phyloP scores from a whole-genome alignment of 2,797 vertebrate genomes.

The Gymnothorax javanicus region DNA sequence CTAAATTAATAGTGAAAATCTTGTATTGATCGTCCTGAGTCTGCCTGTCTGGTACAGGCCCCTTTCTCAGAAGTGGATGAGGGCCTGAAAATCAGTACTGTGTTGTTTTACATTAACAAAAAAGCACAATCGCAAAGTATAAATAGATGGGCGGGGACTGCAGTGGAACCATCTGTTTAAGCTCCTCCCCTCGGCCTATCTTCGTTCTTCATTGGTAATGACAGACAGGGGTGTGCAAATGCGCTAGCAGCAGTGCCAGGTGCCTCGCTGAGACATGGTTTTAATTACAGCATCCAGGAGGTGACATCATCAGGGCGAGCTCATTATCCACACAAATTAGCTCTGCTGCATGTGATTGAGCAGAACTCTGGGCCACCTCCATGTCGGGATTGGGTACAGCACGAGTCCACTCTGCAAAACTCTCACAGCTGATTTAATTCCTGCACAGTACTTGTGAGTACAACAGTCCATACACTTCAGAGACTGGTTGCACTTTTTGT shows the following conservation, averaged over 20 bases:
- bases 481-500: no score
- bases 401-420: not conserved
- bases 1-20: no score
- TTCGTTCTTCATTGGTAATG: not conserved
- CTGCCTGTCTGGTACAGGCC: not conserved
- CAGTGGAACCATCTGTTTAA: not conserved
- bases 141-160: not conserved
- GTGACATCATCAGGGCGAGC: not conserved
- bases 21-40: no score
- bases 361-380: not conserved
- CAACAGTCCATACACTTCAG: no score
- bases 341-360: not conserved
- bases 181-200: not conserved
- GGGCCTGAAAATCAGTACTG: not conserved
- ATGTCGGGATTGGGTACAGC: not conserved
- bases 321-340: conserved; percentile 14
- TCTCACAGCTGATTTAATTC: no score
- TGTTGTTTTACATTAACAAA: not conserved
- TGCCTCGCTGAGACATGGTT: not conserved
- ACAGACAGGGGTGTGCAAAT: not conserved
- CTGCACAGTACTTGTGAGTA: no score
- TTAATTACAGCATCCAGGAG: conserved; percentile 1
- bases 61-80: not conserved
- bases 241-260: not conserved
- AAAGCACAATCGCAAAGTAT: not conserved